Percentiles rank a stretch among this genome's conserved stretches.
Conservation (phyloP, 2,113 vertebrate species). For the Nesoenas mayeri region DNA sequence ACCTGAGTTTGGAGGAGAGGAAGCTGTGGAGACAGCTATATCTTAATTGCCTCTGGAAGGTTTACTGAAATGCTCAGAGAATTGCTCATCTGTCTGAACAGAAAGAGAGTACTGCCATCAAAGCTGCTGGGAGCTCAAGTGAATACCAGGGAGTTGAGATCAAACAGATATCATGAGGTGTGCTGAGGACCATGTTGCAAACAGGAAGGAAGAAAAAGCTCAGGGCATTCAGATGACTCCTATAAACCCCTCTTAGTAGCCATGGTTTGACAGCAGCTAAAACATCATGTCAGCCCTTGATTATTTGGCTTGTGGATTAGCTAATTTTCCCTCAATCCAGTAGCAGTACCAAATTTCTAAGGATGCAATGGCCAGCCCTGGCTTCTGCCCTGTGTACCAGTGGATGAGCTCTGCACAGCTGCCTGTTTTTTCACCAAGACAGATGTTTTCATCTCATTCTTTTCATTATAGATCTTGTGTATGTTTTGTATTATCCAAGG, state of each 20-base stretch:
- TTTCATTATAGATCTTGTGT: not conserved
- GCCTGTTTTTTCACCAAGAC: not conserved
- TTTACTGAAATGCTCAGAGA: not conserved
- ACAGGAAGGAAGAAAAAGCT: not conserved
- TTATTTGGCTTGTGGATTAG: not conserved
- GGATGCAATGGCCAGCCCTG: not conserved
- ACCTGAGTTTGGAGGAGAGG: not conserved
- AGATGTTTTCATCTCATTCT: not conserved
- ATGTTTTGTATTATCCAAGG: not conserved
- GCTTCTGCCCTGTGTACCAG: not conserved
- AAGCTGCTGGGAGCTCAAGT: not conserved
- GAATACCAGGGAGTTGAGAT: not conserved
- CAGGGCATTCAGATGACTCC: not conserved
- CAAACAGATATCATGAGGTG: not conserved
- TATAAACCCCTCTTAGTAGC: not conserved
- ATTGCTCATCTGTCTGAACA: slow-evolving; percentile 13
- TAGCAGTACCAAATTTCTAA: not conserved
- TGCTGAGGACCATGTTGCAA: not conserved
- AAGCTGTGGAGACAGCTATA: not conserved
- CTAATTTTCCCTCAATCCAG: not conserved
- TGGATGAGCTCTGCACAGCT: not conserved
- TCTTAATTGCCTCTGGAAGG: slow-evolving; percentile 8
- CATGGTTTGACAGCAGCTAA: not conserved
- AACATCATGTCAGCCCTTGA: not conserved
- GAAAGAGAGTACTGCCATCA: not conserved